Conservation (phyloP, 35 echinoderm and acorn worm genomes). For the Lytechinus pictus region DNA sequence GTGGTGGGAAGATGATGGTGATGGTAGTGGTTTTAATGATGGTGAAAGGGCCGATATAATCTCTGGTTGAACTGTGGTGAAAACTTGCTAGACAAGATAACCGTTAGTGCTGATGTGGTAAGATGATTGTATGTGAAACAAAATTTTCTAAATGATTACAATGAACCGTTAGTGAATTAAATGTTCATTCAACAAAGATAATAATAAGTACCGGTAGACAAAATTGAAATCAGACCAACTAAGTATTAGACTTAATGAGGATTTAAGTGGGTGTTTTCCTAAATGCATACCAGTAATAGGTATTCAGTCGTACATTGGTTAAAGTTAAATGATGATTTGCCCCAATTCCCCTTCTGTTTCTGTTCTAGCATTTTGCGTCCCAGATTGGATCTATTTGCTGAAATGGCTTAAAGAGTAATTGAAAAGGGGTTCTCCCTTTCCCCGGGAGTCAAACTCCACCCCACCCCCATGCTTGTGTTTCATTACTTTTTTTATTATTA, state of each 20-base stretch:
- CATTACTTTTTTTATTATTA: not conserved
- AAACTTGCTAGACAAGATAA: no score
- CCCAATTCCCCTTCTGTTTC: not conserved
- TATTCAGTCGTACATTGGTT: not conserved
- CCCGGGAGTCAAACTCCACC: not conserved
- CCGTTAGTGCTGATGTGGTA: no score
- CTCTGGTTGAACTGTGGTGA: no score
- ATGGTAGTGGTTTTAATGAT: not conserved
- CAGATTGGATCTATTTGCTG: not conserved
- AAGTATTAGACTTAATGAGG: no score
- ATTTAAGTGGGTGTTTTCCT: no score
- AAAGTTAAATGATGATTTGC: not conserved
- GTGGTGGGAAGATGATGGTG: no score
- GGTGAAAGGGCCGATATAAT: not conserved
- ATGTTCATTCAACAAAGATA: no score
- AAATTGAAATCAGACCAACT: no score
- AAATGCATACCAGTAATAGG: not conserved
- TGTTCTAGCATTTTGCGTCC: not conserved
- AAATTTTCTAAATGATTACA: no score
- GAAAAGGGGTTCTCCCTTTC: not conserved
- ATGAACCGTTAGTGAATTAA: no score
- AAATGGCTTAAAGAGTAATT: not conserved
- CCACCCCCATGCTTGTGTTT: not conserved
- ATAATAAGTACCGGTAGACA: no score
- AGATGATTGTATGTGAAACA: no score